Evolutionary conservation across 1,140 invertebrate species (phyloP), one percentile per base, ranked within the genome.

Genomic region (Bombus superbus): DNA sequence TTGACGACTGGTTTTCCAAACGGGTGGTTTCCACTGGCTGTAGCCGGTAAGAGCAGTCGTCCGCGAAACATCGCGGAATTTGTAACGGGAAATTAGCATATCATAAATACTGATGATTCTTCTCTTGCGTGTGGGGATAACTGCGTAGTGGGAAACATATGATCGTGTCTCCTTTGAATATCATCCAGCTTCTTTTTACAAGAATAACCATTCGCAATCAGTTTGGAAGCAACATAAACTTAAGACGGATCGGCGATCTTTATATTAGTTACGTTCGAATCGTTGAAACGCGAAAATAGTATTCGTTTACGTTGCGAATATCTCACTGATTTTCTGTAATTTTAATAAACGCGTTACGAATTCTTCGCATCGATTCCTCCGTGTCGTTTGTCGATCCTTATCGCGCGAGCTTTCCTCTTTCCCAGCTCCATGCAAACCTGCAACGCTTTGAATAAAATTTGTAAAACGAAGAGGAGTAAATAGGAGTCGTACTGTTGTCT

Each of bases 11-110:
- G 85, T 92, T 94, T 90, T 93, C 92, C 91, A 88, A 92, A 85
- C 89, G 92, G 92, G 91, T 90, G 91, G 83, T 77, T 90, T 87
- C 86, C 89, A 62, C 80, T 86, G 81, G 62, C 78, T 71, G 85
- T 83, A 73, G 84, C 88, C 88, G 89, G 74, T 40, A 85, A 82
- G 74, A 84, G 84, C 91, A 92, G 87, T 92, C 90, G 82, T 89
- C 89, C 93, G 91, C 91, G 89, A 92, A 92, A 91, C 89, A 90
- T 91, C 91, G 91, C 89, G 90, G 94, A 94, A 95, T 95, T 94
- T 92, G 91, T 95, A 95, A 95, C 93, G 92, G 94, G 91, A 82
- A 89, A 94, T 95, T 94, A 95, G 92, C 94, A 95, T 95, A 91
- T 95, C 94, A 95, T 95, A 95, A 95, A 95, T 95, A 94, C 93